These are phyloP conservation scores for Nothobranchius furzeri DNA, from an alignment of 2,113 vertebrate species.

Conservation along the genomic window DNA sequence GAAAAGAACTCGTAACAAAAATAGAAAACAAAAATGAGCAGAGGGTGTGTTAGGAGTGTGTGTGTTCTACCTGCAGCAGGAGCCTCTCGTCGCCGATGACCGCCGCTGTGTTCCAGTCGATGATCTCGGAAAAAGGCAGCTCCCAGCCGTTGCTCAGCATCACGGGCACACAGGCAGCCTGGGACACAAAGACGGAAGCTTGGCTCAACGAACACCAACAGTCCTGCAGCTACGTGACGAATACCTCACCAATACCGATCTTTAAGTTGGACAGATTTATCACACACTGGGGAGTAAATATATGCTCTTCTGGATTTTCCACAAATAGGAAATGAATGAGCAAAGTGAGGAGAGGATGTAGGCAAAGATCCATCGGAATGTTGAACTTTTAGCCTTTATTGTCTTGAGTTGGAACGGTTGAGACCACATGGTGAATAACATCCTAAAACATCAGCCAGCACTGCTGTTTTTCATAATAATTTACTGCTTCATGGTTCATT, in stretches of 20 bases:
- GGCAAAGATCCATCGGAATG: neutral
- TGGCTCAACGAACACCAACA: constrained; percentile 19
- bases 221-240: neutral
- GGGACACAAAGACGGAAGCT: constrained; percentile 19
- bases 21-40: constrained; percentile 19
- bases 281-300: neutral
- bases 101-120: constrained; percentile 81
- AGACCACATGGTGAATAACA: neutral
- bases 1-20: too few relatives aligned
- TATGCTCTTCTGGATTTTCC: neutral
- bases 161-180: constrained; percentile 80
- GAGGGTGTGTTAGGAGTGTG: neutral
- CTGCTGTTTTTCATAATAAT: too few relatives aligned
- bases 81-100: constrained; percentile 83
- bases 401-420: neutral
- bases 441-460: neutral
- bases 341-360: neutral
- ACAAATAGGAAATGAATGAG: too few relatives aligned
- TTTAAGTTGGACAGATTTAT: neutral
- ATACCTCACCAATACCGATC: constrained; percentile 4
- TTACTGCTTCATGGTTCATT: too few relatives aligned
- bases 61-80: constrained; percentile 76
- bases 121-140: constrained; percentile 82
- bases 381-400: neutral
- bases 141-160: constrained; percentile 84